phyloP scores from a whole-genome alignment of 2,113 vertebrate species.

The Tetraodon nigroviridis region DNA sequence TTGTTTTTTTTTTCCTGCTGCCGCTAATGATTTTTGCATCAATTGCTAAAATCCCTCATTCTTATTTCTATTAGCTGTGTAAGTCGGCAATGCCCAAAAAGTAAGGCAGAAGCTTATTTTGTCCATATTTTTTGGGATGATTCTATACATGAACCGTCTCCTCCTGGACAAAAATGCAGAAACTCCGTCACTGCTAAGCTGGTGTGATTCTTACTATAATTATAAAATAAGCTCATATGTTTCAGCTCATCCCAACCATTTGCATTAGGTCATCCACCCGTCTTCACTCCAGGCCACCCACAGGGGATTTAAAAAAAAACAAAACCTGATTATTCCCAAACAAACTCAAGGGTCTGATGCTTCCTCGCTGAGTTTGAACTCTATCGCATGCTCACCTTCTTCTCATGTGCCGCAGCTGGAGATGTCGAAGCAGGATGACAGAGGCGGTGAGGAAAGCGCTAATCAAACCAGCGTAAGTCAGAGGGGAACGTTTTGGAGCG shows the following conservation, averaged over 20 bases:
- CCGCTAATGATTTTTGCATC: not conserved
- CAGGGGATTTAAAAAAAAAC: slow-evolving; percentile 1
- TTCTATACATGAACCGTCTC: too few species aligned
- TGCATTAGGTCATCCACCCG: not conserved
- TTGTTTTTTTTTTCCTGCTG: not conserved
- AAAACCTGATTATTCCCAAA: slow-evolving; percentile 12
- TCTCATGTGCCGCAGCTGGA: slow-evolving; percentile 69
- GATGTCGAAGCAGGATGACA: slow-evolving; percentile 70
- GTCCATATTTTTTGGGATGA: too few species aligned
- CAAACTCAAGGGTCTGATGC: slow-evolving; percentile 1
- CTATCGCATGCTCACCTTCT: slow-evolving; percentile 45
- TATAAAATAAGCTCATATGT: too few species aligned
- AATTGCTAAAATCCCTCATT: too few species aligned
- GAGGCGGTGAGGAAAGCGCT: slow-evolving; percentile 67
- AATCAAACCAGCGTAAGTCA: slow-evolving; percentile 76
- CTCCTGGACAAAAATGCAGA: too few species aligned
- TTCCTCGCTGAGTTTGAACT: slow-evolving; percentile 21
- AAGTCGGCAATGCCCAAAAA: too few species aligned
- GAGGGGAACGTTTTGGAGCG: slow-evolving; percentile 15
- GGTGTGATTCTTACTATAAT: too few species aligned
- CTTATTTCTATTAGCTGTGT: too few species aligned
- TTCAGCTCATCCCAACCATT: not conserved
- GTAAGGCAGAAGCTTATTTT: too few species aligned
- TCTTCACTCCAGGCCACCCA: not conserved
- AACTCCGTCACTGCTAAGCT: too few species aligned